Percentiles rank a stretch among this genome's conserved stretches.
These are phyloP conservation scores for Lonchura striata DNA, from an alignment of 2,113 vertebrate species.

Conservation along the genomic window DNA sequence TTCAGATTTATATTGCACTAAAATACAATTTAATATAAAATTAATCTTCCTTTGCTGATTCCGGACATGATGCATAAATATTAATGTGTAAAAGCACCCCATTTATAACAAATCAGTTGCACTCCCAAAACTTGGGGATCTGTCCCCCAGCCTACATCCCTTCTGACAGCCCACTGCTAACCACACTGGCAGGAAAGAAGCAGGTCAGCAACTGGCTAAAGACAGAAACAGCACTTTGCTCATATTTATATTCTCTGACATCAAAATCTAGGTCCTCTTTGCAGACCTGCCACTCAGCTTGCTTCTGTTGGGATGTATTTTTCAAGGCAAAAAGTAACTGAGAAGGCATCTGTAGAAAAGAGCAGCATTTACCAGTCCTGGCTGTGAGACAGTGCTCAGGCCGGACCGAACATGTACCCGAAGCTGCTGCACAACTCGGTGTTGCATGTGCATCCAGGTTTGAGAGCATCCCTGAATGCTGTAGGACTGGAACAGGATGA, in stretches of 20 bases:
- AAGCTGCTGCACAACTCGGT: not conserved
- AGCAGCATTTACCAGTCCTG: not conserved
- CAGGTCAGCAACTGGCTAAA: not conserved
- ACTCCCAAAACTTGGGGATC: not conserved
- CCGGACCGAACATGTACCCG: not conserved
- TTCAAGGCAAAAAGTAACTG: not conserved
- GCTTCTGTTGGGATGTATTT: not conserved
- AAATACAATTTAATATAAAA: not conserved
- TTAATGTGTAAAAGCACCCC: not conserved
- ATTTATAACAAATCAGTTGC: not conserved
- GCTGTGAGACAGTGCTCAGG: not conserved
- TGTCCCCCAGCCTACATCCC: not conserved
- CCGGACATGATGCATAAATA: not conserved
- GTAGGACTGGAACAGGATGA: not conserved
- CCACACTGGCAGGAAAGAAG: not conserved
- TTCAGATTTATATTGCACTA: not conserved
- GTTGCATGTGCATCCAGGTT: accelerated
- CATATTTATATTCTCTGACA: not conserved
- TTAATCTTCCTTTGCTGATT: not conserved
- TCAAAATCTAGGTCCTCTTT: not conserved
- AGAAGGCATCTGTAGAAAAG: not conserved
- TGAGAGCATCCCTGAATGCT: not conserved
- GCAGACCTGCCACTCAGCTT: not conserved
- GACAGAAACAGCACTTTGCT: not conserved
- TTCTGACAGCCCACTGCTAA: not conserved